These are phyloP conservation scores for Caradrina kadenii DNA, from an alignment of 2,888 invertebrate genomes.

Conservation along the genomic window DNA sequence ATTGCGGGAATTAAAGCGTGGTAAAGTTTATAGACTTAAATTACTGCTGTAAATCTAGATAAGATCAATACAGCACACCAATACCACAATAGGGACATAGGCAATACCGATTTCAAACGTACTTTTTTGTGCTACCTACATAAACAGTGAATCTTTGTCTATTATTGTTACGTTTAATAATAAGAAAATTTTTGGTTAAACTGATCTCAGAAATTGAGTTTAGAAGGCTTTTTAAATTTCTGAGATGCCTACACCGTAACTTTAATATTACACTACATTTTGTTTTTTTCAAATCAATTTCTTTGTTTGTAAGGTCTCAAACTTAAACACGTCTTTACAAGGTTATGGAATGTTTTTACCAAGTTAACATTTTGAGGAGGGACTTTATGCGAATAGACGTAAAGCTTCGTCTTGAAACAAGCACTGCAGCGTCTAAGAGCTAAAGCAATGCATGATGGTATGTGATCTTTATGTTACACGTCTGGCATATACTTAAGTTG, in stretches of 20 bases:
- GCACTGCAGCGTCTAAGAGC: not conserved
- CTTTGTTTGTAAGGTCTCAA: conserved; percentile 21
- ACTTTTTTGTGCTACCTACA: not conserved
- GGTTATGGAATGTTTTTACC: conserved; percentile 26
- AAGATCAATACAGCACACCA: not conserved
- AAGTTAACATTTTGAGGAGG: conserved; percentile 6
- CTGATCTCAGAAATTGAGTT: not conserved
- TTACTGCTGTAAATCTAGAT: conserved; percentile 20
- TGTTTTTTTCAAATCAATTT: not conserved
- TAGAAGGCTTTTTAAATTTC: not conserved
- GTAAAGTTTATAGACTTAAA: conserved; percentile 35
- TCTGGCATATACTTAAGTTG: conserved; percentile 24
- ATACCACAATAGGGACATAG: not conserved
- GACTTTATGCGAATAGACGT: not conserved
- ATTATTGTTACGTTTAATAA: not conserved
- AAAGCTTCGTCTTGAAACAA: conserved; percentile 1
- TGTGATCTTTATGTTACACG: conserved; percentile 25
- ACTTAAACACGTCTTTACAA: conserved; percentile 18
- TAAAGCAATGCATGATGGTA: conserved; percentile 12
- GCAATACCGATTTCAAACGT: not conserved
- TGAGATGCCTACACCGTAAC: not conserved
- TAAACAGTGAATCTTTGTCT: not conserved
- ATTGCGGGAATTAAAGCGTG: conserved; percentile 33
- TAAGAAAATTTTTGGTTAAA: not conserved
- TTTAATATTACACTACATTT: not conserved